Evolutionary conservation across 1,140 invertebrate genomes (phyloP).

Genomic region (Drosophila pseudoananassae): DNA sequence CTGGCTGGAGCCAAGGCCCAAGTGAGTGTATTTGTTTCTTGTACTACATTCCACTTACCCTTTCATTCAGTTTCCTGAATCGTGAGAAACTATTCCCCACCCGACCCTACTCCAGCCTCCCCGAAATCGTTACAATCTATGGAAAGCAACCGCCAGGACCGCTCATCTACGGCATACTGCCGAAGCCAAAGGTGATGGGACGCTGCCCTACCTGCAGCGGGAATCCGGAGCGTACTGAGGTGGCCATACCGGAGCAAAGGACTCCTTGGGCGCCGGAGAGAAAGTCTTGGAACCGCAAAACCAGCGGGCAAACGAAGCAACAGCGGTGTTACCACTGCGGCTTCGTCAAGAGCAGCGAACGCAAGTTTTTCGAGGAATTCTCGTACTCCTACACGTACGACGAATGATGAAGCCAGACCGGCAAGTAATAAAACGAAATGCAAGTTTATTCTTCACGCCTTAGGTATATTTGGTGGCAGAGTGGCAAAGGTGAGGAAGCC

Average conservation of each 20-base stretch:
- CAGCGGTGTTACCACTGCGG: slow-evolving; percentile 70
- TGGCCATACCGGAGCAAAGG: slow-evolving; percentile 83
- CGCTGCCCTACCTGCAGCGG: slow-evolving; percentile 78
- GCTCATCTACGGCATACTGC: slow-evolving; percentile 52
- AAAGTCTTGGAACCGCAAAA: slow-evolving; percentile 67
- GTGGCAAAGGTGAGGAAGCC: slow-evolving; percentile 97
- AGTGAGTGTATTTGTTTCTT: slow-evolving; percentile 71
- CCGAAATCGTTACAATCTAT: slow-evolving; percentile 71
- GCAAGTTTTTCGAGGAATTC: slow-evolving; percentile 60
- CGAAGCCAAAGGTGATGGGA: slow-evolving; percentile 52
- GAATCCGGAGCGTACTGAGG: slow-evolving; percentile 71
- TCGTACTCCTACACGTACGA: slow-evolving; percentile 53
- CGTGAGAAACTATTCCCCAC: slow-evolving; percentile 81
- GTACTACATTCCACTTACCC: background rate
- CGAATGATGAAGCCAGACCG: slow-evolving; percentile 43
- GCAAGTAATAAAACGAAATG: slow-evolving; percentile 38
- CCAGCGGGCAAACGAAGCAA: slow-evolving; percentile 30
- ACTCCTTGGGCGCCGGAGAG: slow-evolving; percentile 84
- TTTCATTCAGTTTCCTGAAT: slow-evolving; percentile 77
- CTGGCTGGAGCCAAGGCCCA: slow-evolving; percentile 85
- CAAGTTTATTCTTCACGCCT: slow-evolving; percentile 52
- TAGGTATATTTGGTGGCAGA: slow-evolving; percentile 87
- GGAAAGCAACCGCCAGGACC: slow-evolving; percentile 60
- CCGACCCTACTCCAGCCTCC: slow-evolving; percentile 68
- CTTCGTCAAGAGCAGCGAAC: slow-evolving; percentile 46